Evolutionary conservation across 2,113 vertebrate genomes (phyloP), one percentile per base, ranked within the genome.

Genomic region (Nannospalax galili): DNA sequence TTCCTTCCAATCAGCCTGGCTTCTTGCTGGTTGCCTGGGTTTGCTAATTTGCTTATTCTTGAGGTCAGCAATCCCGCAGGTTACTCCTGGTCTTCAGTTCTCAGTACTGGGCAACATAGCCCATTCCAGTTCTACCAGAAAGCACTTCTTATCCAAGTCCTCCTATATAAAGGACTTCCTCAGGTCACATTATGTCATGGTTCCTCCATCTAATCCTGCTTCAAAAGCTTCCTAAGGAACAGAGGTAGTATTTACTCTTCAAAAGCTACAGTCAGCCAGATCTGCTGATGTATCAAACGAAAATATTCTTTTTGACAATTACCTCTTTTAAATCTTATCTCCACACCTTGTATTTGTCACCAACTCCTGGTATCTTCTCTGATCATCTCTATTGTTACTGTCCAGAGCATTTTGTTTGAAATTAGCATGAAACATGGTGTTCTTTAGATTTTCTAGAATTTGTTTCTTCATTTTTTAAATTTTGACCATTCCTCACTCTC

Each of bases 381-480:
- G 62, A 32, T 60, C 79, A 81, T 35, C 14, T 81, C 32, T 28
- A 64, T 24, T 52, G 22, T n/a, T 73, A 15, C 7, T 48, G 67
- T 89, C 48, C 37, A 73, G 69, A 88, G 77, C 69, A 82, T 62
- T 64, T 70, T 74, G 24, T 35, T 93, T 92, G 64, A 85, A 94
- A 90, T 64, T 62, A 65, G 12, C 64, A 70, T 64, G 5, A n/a
- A 90, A 35, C 37, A 79, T 40, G 69, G 2, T 35, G 52, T 19
- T 28, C 30, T 92, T 84, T 82, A 65, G 48, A 82, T 88, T 90
- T 82, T 78, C 62, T 67, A 82, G 30, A 82, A 37, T 85, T 79
- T 92, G 7, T n/a, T 88, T 77, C 32, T 52, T 56, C 58, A 9
- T 80, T 94, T 58, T 2, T 16, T 78, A 93, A 86, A n/a, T 28